Conservation (phyloP, 2,113 vertebrate genomes). For the Girardinichthys multiradiatus region DNA sequence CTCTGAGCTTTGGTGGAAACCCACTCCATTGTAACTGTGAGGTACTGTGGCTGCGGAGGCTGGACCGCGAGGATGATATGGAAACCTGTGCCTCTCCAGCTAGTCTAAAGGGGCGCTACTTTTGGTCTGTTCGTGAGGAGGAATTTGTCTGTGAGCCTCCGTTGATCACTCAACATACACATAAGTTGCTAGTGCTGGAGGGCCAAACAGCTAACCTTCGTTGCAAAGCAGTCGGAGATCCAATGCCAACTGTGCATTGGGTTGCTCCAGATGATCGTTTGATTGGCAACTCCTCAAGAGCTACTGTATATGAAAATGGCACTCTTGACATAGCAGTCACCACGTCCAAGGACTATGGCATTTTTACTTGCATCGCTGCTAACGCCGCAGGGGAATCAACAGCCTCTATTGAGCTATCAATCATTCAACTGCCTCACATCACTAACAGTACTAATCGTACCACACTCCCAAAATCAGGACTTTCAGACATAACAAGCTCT, state of each 20-base stretch:
- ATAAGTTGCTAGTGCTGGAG: constrained; percentile 93
- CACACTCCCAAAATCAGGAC: constrained; percentile 89
- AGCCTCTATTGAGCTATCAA: constrained; percentile 90
- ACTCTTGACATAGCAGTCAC: constrained; percentile 94
- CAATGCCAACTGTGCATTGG: constrained; percentile 94
- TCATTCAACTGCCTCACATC: constrained; percentile 94
- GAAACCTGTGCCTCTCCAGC: constrained; percentile 96
- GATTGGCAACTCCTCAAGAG: constrained; percentile 92
- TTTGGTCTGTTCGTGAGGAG: constrained; percentile 94
- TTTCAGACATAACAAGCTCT: constrained; percentile 96
- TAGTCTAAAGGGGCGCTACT: constrained; percentile 92
- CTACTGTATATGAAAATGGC: constrained; percentile 91
- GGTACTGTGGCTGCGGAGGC: constrained; percentile 91
- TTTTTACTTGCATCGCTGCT: constrained; percentile 96
- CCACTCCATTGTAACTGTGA: constrained; percentile 97
- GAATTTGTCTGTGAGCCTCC: constrained; percentile 96
- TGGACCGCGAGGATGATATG: constrained; percentile 93
- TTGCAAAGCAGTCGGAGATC: constrained; percentile 96
- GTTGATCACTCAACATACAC: constrained; percentile 95
- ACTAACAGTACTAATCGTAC: constrained; percentile 89
- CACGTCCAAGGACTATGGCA: constrained; percentile 94
- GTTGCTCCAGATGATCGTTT: constrained; percentile 92
- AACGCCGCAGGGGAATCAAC: constrained; percentile 96
- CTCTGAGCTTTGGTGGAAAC: constrained; percentile 95
- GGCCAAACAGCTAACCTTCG: constrained; percentile 93